Evolutionary conservation across 2,888 invertebrate genomes (phyloP).

Genomic region (Ectemnius lituratus): DNA sequence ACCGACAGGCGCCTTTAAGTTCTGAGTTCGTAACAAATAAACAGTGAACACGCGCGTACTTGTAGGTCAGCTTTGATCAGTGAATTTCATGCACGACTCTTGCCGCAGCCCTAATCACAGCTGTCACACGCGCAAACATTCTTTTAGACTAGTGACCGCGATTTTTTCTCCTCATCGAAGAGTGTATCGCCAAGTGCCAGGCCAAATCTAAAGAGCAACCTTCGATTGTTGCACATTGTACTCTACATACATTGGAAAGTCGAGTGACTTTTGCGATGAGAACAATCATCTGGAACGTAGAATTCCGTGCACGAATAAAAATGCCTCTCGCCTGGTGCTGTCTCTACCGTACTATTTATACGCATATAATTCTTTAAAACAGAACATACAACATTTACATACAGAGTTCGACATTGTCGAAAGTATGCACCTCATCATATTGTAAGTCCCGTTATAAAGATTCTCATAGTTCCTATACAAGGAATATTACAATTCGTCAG

Average conservation of each 20-base stretch:
- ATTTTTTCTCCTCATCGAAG: too few species aligned
- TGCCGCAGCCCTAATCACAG: conserved; percentile 10
- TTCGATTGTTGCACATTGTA: conserved; percentile 17
- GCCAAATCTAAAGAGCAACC: conserved; percentile 22
- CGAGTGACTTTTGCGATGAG: conserved; percentile 2
- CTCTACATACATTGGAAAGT: conserved; percentile 31
- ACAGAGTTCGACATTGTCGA: conserved; percentile 3
- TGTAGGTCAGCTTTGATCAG: conserved; percentile 38
- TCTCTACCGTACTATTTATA: conserved; percentile 3
- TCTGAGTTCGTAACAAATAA: conserved; percentile 9
- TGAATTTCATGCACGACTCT: conserved; percentile 32
- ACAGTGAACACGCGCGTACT: conserved; percentile 5
- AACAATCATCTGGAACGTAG: conserved; percentile 7
- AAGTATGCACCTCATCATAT: background rate
- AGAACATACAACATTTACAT: conserved; percentile 25
- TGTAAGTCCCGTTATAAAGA: background rate
- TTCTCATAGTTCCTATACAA: background rate
- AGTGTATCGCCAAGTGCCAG: too few species aligned
- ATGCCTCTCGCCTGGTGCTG: conserved; percentile 23
- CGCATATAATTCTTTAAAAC: conserved; percentile 15
- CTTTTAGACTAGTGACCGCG: conserved; percentile 19
- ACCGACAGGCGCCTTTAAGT: conserved; percentile 15
- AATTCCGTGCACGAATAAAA: conserved; percentile 46
- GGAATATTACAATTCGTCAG: background rate
- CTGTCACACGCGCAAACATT: conserved; percentile 28